Percentiles rank a stretch among this genome's conserved stretches.
Conservation (phyloP, 1,140 invertebrate genomes). For the Sarcophaga bullata region DNA sequence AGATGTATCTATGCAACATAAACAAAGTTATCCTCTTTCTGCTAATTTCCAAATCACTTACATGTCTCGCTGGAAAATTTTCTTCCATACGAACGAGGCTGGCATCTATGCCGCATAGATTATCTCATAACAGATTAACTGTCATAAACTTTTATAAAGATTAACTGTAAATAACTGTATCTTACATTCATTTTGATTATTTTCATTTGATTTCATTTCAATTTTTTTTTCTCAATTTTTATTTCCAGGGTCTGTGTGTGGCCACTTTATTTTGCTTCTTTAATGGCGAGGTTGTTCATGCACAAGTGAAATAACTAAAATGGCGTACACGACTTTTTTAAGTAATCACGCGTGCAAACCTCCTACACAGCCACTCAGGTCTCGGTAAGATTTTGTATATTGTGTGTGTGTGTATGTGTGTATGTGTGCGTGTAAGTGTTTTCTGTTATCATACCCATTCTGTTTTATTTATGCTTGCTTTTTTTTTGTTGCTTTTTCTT, state of each 20-base stretch:
- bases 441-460: not conserved
- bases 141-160: no score
- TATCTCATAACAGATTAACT: no score
- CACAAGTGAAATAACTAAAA: slow-evolving; percentile 81
- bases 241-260: slow-evolving; percentile 87
- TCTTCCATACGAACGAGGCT: no score
- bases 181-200: no score
- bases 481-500: not conserved
- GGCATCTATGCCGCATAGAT: no score
- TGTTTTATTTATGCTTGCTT: not conserved
- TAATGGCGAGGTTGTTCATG: slow-evolving; percentile 92
- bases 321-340: slow-evolving; percentile 78
- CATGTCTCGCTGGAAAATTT: no score
- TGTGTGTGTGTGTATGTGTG: slow-evolving; percentile 43
- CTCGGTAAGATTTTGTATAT: slow-evolving; percentile 74
- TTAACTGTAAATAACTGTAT: no score
- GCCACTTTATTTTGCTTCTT: slow-evolving; percentile 94
- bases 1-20: no score
- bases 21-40: no score
- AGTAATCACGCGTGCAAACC: slow-evolving; percentile 76
- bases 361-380: slow-evolving; percentile 85
- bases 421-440: slow-evolving; percentile 27
- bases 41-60: no score
- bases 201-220: no score
- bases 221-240: not conserved